These are phyloP conservation scores for Leucophora obtusa DNA, from an alignment of 2,888 invertebrate species.

Conservation along the genomic window DNA sequence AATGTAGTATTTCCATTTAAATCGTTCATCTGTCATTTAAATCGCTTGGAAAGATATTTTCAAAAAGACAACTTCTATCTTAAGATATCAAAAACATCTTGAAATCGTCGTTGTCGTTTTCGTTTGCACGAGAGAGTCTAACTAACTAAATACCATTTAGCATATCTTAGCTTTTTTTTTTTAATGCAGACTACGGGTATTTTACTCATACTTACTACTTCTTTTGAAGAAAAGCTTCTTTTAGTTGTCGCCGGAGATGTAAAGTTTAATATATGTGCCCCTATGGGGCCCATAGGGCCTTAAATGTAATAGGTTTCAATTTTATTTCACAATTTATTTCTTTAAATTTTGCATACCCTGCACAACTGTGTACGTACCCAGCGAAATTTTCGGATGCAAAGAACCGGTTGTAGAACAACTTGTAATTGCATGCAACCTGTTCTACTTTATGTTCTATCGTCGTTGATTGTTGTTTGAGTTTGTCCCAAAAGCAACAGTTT, in stretches of 20 bases:
- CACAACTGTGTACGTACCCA: no score
- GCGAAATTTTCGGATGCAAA: no score
- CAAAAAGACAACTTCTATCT: constrained; percentile 70
- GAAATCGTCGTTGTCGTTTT: constrained; percentile 53
- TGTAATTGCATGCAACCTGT: no score
- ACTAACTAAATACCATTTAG: constrained; percentile 49
- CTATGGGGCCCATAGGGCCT: no score
- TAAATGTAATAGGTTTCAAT: no score
- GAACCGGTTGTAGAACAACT: no score
- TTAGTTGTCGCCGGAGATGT: not conserved
- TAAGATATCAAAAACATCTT: constrained; percentile 59
- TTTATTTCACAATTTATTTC: no score
- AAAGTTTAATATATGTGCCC: not conserved
- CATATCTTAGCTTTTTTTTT: constrained; percentile 38
- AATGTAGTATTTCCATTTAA: constrained; percentile 58
- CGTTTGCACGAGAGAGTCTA: constrained; percentile 49
- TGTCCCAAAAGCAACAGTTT: no score
- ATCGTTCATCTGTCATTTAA: constrained; percentile 69
- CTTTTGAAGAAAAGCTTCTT: not conserved
- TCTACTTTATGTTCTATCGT: no score
- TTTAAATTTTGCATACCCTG: no score
- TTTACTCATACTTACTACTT: constrained; percentile 30
- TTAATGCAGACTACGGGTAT: constrained; percentile 2
- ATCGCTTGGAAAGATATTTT: constrained; percentile 69
- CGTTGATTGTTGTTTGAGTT: no score